Evolutionary conservation across 2,113 vertebrate genomes (phyloP), one percentile per base, ranked within the genome.

Genomic region (Gnathonemus echidnorhynchus): DNA sequence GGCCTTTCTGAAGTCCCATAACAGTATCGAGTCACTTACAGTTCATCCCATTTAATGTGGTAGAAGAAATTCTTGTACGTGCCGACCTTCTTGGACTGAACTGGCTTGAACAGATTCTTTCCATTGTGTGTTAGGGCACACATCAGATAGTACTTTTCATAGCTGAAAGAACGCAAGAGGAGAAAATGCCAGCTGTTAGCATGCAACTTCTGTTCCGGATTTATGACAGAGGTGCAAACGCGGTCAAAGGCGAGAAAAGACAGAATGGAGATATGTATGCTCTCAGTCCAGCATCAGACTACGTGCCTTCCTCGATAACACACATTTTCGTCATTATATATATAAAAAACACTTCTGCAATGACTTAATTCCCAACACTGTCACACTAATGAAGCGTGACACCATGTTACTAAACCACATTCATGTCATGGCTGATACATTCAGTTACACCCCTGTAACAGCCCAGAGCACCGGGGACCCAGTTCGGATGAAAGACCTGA

Each of bases 31-130:
- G 21, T 90, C 27, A 97, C 98, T 98, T 96, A 99, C 98, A 98
- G 94, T 93, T 99, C 98, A 90, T 99, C 97, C 98, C 98, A 99
- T 93, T 98, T 99, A 94, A 99, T 96, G 95, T 98, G 97, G 95
- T 98, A 99, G 96, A 98, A 99, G 94, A 99, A 99, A 94, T 95
- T 98, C 94, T 96, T 98, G 90, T 99, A 99, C 1, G 97, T 97
- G 92, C 98, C 97, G 93, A 98, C 98, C 93, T 97, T 98, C 96
- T 98, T 99, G 93, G 98, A 99, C 88, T 99, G 98, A 91, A 99
- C 92, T n/a, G 98, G 98, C 92, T 99, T 99, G 91, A 99, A 99
- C 52, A 99, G 95, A 94, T 98, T 98, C 92, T 96, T 97, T 91
- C 97, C 97, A 84, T 99, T 99, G 94, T 99, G 97, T 86, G 96